Evolutionary conservation across 2,113 vertebrate genomes (phyloP), one percentile per base, ranked within the genome.

Genomic region (Pongo pygmaeus): DNA sequence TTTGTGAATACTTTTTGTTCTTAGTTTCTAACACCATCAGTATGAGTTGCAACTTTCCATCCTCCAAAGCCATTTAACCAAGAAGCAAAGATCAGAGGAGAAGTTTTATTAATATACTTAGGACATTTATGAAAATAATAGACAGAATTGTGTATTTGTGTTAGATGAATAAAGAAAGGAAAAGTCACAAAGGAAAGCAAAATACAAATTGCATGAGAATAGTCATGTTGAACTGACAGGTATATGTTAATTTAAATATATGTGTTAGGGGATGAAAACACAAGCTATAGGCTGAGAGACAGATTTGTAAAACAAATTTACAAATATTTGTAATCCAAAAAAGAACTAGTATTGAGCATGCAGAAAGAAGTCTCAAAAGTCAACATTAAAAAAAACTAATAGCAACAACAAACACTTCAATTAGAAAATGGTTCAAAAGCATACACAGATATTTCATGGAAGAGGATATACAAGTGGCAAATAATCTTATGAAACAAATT

Each of bases 51-150:
- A 87, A 81, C 17, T 64, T 95, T 11, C 25, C 52, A 91, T 18
- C 57, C 38, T 90, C 30, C 6, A 90, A 80, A 92, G 32, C 4
- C 80, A 92, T 12, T 85, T 74, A 84, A 72, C 5, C 30, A 81
- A 55, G 59, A 91, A 88, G 8, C 20, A 50, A 92, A 86, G 1
- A 57, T 90, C 18, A 93, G 18, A 90, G 52, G 52, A 43, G 38
- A 35, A 84, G 27, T 74, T 94, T 80, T 88, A 85, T 84, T 93
- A 74, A 84, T 48, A 89, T 90, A 85, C 89, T 35, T 88, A 43
- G 38, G 79, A 6, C 8, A 83, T 46, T 5, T 55, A 75, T 46
- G 4, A 84, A 90, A 64, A 92, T 57, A 18, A 87, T 61, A 83
- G 48, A 12, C 59, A 79, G 27, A 93, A 90, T 11, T 57, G 6